A percentile compares a stretch with the other conserved stretches of the same genome.
phyloP scores from a whole-genome alignment of 2,797 vertebrate species.

The Ctenosaura bakeri region DNA sequence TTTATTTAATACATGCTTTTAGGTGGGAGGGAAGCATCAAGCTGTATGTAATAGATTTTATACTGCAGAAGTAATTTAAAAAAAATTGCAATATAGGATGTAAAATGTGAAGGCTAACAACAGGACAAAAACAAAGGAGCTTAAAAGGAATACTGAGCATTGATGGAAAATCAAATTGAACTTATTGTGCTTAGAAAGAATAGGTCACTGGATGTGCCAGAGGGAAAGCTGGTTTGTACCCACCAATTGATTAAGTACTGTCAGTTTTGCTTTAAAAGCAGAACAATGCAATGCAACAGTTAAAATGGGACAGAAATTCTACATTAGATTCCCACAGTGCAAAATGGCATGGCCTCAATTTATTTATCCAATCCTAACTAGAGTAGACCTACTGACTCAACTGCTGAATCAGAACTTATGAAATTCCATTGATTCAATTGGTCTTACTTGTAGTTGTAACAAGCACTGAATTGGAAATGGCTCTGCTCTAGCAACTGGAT shows the following conservation, averaged over 20 bases:
- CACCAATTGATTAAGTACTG: conserved; percentile 6
- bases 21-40: no score
- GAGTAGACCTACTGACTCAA: no score
- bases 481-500: no score
- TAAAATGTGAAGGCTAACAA: no score
- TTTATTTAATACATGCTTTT: no score
- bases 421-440: no score
- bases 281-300: neutral
- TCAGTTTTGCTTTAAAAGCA: neutral
- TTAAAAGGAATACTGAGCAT: neutral
- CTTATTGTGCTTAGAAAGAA: neutral
- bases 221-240: neutral
- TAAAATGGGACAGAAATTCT: neutral
- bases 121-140: neutral
- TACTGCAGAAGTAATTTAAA: no score
- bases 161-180: conserved; percentile 5
- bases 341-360: neutral
- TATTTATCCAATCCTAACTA: no score
- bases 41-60: no score
- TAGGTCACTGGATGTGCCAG: neutral
- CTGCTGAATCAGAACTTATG: no score
- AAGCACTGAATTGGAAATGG: no score
- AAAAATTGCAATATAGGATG: neutral
- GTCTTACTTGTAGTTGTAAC: no score
- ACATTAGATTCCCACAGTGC: neutral